Conservation (phyloP, 2,113 vertebrate genomes). For the Calidris pygmaea region DNA sequence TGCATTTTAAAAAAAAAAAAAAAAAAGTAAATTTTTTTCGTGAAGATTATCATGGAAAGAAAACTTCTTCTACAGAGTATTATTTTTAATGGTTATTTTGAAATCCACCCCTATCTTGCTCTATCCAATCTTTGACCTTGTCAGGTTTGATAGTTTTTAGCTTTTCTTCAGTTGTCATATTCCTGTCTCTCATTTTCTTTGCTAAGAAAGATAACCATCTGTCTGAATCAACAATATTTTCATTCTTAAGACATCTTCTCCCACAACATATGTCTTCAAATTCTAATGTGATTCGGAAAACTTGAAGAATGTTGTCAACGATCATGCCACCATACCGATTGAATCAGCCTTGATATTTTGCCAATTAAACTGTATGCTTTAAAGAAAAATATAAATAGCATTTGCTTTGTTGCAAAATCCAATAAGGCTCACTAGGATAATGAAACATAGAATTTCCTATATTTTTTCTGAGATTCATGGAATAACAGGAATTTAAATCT, state of each 20-base stretch:
- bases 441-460: not conserved
- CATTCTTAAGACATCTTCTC: conserved; percentile 30
- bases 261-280: conserved; percentile 30
- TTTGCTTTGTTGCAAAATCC: not conserved
- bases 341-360: not conserved
- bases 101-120: conserved; percentile 7
- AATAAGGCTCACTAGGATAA: not conserved
- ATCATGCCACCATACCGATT: not conserved
- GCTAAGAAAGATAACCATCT: conserved; percentile 8
- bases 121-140: not conserved
- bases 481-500: not conserved
- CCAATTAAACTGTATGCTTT: not conserved
- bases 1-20: not conserved
- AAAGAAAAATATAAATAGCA: conserved; percentile 1
- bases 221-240: conserved; percentile 51
- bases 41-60: not conserved
- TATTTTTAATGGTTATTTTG: not conserved
- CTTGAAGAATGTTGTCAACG: not conserved
- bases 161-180: conserved; percentile 30
- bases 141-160: conserved; percentile 42
- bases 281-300: conserved; percentile 4
- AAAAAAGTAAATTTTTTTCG: not conserved
- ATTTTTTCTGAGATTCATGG: fast-evolving
- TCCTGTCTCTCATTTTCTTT: conserved; percentile 1
- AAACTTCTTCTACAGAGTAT: not conserved